Base-by-base conservation (phyloP, 2,113 vertebrate species). In the Alligator sinensis region DNA sequence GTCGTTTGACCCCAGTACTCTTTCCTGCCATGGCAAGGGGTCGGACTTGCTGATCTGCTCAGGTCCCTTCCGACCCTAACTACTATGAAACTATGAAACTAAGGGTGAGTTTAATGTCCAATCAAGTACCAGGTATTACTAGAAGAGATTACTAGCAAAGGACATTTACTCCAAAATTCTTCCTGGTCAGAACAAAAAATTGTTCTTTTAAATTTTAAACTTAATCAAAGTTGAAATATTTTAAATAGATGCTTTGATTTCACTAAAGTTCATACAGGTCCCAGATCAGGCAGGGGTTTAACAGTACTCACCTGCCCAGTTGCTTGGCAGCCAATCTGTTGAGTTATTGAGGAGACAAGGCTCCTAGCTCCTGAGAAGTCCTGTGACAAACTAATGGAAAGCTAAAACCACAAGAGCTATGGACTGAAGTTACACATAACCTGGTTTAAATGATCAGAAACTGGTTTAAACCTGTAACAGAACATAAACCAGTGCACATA, bases 231-330 rank as follows among this genome's bases (percentile, higher is more conserved):
- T 57, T n/a, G 57, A 81, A 79, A 22, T 55, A 12, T 54, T 81
- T 70, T 25, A 4, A 16, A 54, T 38, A 38, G 47, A n/a, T 76
- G 27, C 38, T 86, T 93, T 88, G 57, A 81, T 47, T 47, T 47
- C 47, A 47, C 9, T 47, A 47, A 47, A 47, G 47, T 47, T 47
- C 47, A 47, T 47, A 47, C 47, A 47, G 47, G 47, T 47, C 9
- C 47, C 47, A 79, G 28, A 14, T 27, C 88, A 8, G 70, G 60
- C 60, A 83, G 75, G 3, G 5, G 5, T 5, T 86, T 58, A 88
- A 17, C 2, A 77, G 55, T 57, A 34, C 16, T 63, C 11, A 19
- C 12, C 0, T 38, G 22, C 27, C 61, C 9, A 0, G 34, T 57
- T 12, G 13, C 16, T 87, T 1, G 3, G 12, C 62, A 82, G 25